A percentile compares a stretch with the other conserved stretches of the same genome.
phyloP scores from a whole-genome alignment of 2,888 invertebrate species.

The Trimorus sp. region DNA sequence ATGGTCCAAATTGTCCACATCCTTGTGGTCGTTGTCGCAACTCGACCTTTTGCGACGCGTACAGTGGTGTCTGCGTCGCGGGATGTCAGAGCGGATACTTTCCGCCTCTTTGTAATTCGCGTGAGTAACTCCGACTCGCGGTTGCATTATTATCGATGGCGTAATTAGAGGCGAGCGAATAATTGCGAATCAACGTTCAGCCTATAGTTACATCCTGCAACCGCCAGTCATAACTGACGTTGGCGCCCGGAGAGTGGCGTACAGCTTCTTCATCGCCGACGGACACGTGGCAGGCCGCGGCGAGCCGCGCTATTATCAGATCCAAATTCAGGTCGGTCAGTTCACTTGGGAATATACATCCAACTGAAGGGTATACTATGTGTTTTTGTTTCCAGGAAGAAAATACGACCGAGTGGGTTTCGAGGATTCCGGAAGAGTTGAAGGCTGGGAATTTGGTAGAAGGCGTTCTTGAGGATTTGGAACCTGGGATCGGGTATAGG shows the following conservation, averaged over 20 bases:
- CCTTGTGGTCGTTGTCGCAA: conserved; percentile 60
- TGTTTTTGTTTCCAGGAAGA: conserved; percentile 41
- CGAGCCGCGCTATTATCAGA: conserved; percentile 65
- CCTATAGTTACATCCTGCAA: conserved; percentile 62
- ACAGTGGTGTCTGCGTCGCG: conserved; percentile 62
- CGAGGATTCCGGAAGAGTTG: conserved; percentile 24
- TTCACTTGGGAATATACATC: not conserved
- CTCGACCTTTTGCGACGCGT: conserved; percentile 53
- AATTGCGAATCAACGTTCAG: conserved; percentile 51
- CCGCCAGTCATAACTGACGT: conserved; percentile 63
- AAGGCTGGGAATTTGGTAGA: conserved; percentile 2
- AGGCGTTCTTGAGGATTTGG: conserved; percentile 46
- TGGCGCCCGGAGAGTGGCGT: conserved; percentile 51
- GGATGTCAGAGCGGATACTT: conserved; percentile 63
- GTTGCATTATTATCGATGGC: conserved; percentile 35
- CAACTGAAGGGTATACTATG: not conserved
- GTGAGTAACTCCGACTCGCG: conserved; percentile 54
- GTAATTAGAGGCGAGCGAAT: conserved; percentile 33
- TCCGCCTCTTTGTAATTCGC: conserved; percentile 65
- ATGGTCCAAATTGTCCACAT: conserved; percentile 63
- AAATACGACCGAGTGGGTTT: conserved; percentile 38
- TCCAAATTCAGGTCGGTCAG: conserved; percentile 57
- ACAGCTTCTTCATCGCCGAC: conserved; percentile 36
- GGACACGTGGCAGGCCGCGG: conserved; percentile 57
- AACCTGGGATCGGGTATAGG: conserved; percentile 54